Percentiles rank a stretch among this genome's conserved stretches.
Conservation (phyloP, 30 jellyfish, hydroid and myxozoan genomes). For the Turritopsis dohrnii region DNA sequence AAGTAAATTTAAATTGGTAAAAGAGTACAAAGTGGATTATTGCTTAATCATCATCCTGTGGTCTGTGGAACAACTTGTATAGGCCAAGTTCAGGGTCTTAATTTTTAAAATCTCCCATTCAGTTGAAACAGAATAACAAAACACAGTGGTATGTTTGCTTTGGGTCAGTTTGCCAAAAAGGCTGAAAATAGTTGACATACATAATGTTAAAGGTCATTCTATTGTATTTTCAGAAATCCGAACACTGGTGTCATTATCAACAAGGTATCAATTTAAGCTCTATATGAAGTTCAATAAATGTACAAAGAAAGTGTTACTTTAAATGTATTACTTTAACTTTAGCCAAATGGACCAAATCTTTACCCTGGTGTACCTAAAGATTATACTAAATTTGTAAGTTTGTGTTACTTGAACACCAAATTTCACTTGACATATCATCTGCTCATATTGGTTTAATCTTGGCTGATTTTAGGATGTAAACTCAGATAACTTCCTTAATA, state of each 20-base stretch:
- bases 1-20: too few relatives aligned
- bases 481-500: conserved; percentile 70
- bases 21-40: too few relatives aligned
- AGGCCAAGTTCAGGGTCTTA: too few relatives aligned
- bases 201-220: too few relatives aligned
- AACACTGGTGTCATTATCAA: conserved; percentile 78
- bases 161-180: too few relatives aligned
- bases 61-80: too few relatives aligned
- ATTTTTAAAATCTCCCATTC: too few relatives aligned
- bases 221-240: conserved; percentile 51
- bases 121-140: too few relatives aligned
- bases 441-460: not conserved
- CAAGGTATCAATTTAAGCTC: conserved; percentile 40
- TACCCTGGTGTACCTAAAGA: conserved; percentile 87
- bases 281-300: not conserved
- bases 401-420: not conserved
- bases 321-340: not conserved
- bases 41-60: too few relatives aligned
- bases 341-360: conserved; percentile 93
- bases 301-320: not conserved
- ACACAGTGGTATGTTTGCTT: too few relatives aligned
- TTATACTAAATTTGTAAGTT: conserved; percentile 34
- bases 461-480: conserved; percentile 66
- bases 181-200: too few relatives aligned
- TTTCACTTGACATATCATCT: not conserved